A percentile compares a stretch with the other conserved stretches of the same genome.
These are phyloP conservation scores for Actias luna DNA, from an alignment of 2,888 invertebrate genomes.

Conservation along the genomic window DNA sequence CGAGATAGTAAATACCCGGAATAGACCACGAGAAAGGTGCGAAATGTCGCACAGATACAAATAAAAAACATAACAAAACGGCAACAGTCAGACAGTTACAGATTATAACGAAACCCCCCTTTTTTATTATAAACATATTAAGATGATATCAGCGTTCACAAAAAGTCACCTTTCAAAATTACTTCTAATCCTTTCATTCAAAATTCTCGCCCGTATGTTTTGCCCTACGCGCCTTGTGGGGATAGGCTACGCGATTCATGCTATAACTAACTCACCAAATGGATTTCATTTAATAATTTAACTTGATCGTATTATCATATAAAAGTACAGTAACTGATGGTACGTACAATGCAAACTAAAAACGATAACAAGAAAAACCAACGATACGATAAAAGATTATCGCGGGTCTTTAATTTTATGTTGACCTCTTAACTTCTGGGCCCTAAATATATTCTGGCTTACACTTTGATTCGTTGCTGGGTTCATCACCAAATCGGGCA, in stretches of 20 bases:
- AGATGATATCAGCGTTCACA: conserved; percentile 68
- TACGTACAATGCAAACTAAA: no score
- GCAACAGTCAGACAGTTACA: conserved; percentile 70
- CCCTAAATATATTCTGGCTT: no score
- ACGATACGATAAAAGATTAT: no score
- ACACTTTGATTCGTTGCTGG: no score
- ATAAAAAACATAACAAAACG: conserved; percentile 43
- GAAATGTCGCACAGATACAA: conserved; percentile 49
- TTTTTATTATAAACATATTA: conserved; percentile 74
- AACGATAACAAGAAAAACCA: no score
- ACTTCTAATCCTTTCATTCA: conserved; percentile 67
- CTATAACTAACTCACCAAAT: neutral
- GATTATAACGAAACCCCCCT: conserved; percentile 66
- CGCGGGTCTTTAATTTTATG: no score
- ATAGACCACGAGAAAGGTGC: conserved; percentile 67
- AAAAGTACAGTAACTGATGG: no score
- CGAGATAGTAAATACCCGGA: conserved; percentile 31
- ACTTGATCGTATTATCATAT: no score
- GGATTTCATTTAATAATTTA: no score
- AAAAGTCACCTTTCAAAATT: conserved; percentile 64
- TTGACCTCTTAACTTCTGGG: no score
- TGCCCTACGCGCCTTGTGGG: neutral
- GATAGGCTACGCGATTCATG: neutral
- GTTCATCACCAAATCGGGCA: no score
- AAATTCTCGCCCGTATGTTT: conserved; percentile 30